Evolutionary conservation across 2,113 vertebrate species (phyloP), one percentile per base, ranked within the genome.

Genomic region (Tetrax tetrax): DNA sequence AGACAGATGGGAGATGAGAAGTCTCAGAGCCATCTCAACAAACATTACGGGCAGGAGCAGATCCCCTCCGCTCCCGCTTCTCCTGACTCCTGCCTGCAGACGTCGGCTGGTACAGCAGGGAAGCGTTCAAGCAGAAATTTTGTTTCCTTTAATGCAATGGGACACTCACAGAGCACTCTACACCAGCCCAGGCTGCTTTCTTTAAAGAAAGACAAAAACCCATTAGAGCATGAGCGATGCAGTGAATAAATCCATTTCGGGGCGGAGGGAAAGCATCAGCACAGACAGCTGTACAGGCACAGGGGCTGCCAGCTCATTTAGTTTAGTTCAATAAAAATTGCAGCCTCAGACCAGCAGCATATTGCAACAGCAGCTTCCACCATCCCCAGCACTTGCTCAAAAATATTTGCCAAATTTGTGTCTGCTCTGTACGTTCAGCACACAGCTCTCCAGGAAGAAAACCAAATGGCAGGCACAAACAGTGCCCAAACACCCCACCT

Each of bases 11-110:
- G 54, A 87, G 41, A 27, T 6, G 54, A 78, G 93, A 81, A 66
- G 51, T n/a, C 84, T 53, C 60, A 17, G 28, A 83, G 74, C 33
- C 82, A 60, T 20, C 81, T 35, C 56, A 22, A 41, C 51, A 69
- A 72, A 47, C 38, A 5, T 2, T 4, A 51, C 0, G 1, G 50
- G 72, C 69, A 31, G 71, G 38, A 57, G 66, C 4, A 74, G 59
- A 65, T 47, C 23, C 50, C 59, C 54, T 66, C n/a, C 0, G 8
- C 57, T 65, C 51, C 65, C 0, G 0, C 41, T 29, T 29, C 48
- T 61, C 45, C 76, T 0, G 0, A 7, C 66, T 83, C 37, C 60
- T 53, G 88, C 71, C 77, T 89, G 76, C 47, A 74, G 48, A 78
- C 3, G 10, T 28, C 64, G 74, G 81, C 43, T 48, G 54, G 29